Evolutionary conservation across 2,888 invertebrate species (phyloP).

Genomic region (Clostera curtula): DNA sequence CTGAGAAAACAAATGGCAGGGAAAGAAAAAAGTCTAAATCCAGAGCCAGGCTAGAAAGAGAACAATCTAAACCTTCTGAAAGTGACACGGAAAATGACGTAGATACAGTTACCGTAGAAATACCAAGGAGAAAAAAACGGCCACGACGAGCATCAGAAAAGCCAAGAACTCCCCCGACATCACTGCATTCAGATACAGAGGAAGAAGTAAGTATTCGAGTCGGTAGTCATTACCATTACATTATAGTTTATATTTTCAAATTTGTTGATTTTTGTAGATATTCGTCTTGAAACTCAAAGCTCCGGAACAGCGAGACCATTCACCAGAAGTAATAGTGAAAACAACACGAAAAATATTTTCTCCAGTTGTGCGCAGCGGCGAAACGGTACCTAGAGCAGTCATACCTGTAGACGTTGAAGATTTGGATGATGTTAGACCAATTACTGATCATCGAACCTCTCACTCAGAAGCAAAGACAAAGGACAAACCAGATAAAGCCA

Average conservation of each 20-base stretch:
- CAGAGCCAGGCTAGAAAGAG: conserved; percentile 62
- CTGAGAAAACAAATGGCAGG: conserved; percentile 56
- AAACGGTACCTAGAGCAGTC: conserved; percentile 67
- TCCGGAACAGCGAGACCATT: conserved; percentile 50
- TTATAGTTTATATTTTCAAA: conserved; percentile 2
- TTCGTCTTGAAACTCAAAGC: conserved; percentile 62
- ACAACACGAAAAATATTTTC: conserved; percentile 88
- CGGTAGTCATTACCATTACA: conserved; percentile 2
- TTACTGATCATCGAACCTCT: conserved; percentile 22
- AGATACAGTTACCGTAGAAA: conserved; percentile 68
- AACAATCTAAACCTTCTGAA: conserved; percentile 68
- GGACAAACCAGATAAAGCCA: conserved; percentile 29
- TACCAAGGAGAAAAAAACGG: conserved; percentile 62
- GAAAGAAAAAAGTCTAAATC: conserved; percentile 67
- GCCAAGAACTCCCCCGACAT: conserved; percentile 59
- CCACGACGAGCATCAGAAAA: conserved; percentile 59
- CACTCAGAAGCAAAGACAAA: conserved; percentile 24
- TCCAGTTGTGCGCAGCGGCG: conserved; percentile 77
- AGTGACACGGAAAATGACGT: conserved; percentile 65
- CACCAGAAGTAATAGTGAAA: conserved; percentile 83
- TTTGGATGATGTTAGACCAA: conserved; percentile 48
- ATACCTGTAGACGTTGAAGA: conserved; percentile 60
- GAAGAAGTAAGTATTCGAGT: conserved; percentile 54
- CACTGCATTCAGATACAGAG: conserved; percentile 64
- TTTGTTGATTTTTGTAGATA: conserved; percentile 32